phyloP scores from a whole-genome alignment of 2,888 invertebrate genomes.

The Chymomyza amoena region DNA sequence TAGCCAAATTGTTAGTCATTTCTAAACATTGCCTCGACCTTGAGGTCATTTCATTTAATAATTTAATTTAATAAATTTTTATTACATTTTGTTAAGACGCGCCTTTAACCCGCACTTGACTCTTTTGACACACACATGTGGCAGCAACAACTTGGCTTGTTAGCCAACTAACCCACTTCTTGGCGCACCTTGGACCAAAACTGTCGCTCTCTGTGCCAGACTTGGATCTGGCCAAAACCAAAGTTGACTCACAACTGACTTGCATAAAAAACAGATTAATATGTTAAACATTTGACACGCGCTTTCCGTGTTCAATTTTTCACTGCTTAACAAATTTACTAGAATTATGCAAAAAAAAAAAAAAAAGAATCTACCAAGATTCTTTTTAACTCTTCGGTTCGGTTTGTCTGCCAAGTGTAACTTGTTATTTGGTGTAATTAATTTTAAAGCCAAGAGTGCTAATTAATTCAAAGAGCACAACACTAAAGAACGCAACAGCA shows the following conservation, averaged over 20 bases:
- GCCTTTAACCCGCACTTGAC: neutral
- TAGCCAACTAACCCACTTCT: conserved; percentile 18
- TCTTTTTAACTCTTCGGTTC: conserved; percentile 13
- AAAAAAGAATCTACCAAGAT: conserved; percentile 22
- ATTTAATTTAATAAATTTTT: neutral
- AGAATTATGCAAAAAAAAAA: neutral
- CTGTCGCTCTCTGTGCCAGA: neutral
- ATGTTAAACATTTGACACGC: conserved; percentile 51
- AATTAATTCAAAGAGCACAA: conserved; percentile 60
- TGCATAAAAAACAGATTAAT: conserved; percentile 48
- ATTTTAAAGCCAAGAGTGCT: conserved; percentile 65
- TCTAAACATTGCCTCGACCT: neutral
- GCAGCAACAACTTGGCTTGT: neutral
- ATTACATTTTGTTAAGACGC: neutral
- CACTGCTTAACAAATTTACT: conserved; percentile 22
- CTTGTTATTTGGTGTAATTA: conserved; percentile 70
- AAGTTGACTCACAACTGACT: conserved; percentile 14
- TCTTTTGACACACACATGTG: neutral
- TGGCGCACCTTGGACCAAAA: neutral
- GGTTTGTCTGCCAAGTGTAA: conserved; percentile 54
- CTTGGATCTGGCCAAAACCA: neutral
- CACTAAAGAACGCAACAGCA: conserved; percentile 32
- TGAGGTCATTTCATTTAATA: conserved; percentile 1
- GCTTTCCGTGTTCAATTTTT: conserved; percentile 12
- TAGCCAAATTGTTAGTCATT: neutral